Evolutionary conservation across 2,113 vertebrate species (phyloP).

Genomic region (Zapornia atra): DNA sequence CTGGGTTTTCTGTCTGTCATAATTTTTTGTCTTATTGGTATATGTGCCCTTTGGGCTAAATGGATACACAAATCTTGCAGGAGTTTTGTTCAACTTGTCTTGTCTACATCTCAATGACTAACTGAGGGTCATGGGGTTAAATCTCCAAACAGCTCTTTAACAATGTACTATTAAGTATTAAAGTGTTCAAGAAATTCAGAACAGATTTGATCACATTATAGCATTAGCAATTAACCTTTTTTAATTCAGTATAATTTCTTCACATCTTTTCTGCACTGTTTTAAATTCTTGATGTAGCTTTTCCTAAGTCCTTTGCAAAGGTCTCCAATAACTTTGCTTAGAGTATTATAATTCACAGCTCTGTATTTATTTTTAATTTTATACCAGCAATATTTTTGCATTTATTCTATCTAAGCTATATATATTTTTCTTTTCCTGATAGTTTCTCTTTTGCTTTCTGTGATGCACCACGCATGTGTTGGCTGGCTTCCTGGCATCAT

Average conservation of each 20-base stretch:
- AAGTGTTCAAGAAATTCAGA: slow-evolving; percentile 22
- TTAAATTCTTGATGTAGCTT: neutral
- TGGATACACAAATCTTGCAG: neutral
- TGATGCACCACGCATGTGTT: neutral
- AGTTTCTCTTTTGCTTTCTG: neutral
- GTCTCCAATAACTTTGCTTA: neutral
- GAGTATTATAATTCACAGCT: neutral
- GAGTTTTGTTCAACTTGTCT: neutral
- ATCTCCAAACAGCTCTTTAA: slow-evolving; percentile 14
- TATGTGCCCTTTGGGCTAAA: neutral
- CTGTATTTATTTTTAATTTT: neutral
- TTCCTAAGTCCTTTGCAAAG: neutral
- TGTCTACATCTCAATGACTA: slow-evolving; percentile 16
- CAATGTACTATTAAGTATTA: neutral
- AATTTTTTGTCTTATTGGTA: neutral
- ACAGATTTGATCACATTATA: slow-evolving; percentile 15
- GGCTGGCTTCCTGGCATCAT: neutral
- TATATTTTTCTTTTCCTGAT: neutral
- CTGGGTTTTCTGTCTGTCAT: neutral
- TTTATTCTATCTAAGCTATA: neutral
- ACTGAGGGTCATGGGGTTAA: slow-evolving; percentile 32
- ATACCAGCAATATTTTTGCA: neutral
- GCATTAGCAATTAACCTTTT: slow-evolving; percentile 23
- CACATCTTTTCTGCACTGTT: neutral
- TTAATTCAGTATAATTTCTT: neutral